Evolutionary conservation across 2,888 invertebrate species (phyloP).

Genomic region (Apodemia hepburni): DNA sequence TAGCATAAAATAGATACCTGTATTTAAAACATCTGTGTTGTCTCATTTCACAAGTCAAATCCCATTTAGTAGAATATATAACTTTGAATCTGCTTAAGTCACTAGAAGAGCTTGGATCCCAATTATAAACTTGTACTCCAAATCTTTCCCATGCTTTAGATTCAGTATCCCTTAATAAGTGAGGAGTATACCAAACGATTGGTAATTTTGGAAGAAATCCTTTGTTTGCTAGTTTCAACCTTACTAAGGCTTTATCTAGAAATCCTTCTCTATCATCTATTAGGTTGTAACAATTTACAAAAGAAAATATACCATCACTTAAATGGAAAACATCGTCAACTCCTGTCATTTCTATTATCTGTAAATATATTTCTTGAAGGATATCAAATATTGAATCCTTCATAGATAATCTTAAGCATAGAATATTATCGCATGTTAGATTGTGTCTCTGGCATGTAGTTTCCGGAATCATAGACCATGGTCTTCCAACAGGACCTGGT

Average conservation of each 20-base stretch:
- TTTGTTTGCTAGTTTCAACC: slow-evolving; percentile 79
- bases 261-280: slow-evolving; percentile 87
- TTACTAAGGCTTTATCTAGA: slow-evolving; percentile 81
- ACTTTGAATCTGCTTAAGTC: slow-evolving; percentile 86
- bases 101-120: slow-evolving; percentile 84
- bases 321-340: slow-evolving; percentile 89
- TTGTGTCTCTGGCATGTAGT: slow-evolving; percentile 55
- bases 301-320: slow-evolving; percentile 87
- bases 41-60: slow-evolving; percentile 83
- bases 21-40: slow-evolving; percentile 51
- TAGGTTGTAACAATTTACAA: slow-evolving; percentile 83
- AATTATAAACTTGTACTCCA: slow-evolving; percentile 87
- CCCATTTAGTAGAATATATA: slow-evolving; percentile 90
- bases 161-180: slow-evolving; percentile 72
- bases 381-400: slow-evolving; percentile 84
- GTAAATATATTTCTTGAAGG: slow-evolving; percentile 84
- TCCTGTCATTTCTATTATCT: slow-evolving; percentile 84
- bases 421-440: slow-evolving; percentile 83
- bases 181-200: slow-evolving; percentile 85
- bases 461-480: slow-evolving; percentile 89
- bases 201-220: slow-evolving; percentile 77
- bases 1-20: slow-evolving; percentile 43
- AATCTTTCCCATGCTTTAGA: slow-evolving; percentile 63
- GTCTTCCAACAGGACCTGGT: slow-evolving; percentile 91
- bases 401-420: slow-evolving; percentile 88